phyloP scores from a whole-genome alignment of 92 coral and sea anemone species.

The Virgularia gustaviana region DNA sequence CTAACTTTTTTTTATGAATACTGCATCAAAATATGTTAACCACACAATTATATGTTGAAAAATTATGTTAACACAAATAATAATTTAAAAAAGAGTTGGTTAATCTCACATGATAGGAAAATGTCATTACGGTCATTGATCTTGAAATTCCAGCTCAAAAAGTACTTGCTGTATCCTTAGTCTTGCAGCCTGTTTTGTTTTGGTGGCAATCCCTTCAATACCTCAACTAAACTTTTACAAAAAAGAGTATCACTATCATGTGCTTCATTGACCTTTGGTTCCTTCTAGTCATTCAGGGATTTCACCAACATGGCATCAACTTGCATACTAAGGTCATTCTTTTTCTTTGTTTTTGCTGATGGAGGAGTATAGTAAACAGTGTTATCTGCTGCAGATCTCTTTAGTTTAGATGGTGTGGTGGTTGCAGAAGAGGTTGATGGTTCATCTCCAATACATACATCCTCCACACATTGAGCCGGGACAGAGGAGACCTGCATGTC shows the following conservation, averaged over 20 bases:
- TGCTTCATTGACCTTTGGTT: background rate
- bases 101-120: no score
- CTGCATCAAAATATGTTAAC: no score
- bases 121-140: conserved; percentile 17
- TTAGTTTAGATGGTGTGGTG: conserved; percentile 1
- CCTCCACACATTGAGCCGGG: background rate
- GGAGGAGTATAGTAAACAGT: background rate
- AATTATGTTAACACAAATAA: no score
- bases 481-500: conserved; percentile 12
- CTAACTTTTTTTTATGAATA: no score
- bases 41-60: no score
- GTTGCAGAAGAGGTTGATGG: conserved; percentile 13
- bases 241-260: conserved; percentile 21
- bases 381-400: background rate
- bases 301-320: conserved; percentile 6
- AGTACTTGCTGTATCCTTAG: conserved; percentile 26
- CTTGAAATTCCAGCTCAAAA: conserved; percentile 30
- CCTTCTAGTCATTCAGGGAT: background rate
- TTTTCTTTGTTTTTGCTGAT: background rate
- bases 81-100: no score
- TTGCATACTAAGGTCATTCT: background rate
- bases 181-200: conserved; percentile 34
- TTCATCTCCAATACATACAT: background rate
- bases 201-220: conserved; percentile 6
- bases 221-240: conserved; percentile 10